phyloP scores from a whole-genome alignment of 2,797 vertebrate genomes.

The Falco biarmicus region DNA sequence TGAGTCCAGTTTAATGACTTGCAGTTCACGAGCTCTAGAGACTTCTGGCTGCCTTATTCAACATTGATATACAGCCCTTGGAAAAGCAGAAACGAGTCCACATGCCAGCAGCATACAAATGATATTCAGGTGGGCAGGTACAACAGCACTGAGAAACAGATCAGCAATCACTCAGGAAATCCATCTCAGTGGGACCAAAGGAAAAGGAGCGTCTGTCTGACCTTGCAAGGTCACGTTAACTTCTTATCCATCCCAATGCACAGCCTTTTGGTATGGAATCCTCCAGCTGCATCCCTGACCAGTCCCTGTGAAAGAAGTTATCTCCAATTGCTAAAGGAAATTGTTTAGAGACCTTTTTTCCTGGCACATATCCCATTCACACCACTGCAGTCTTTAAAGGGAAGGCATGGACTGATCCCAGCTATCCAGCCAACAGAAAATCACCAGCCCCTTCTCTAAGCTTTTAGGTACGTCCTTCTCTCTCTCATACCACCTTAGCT shows the following conservation, averaged over 20 bases:
- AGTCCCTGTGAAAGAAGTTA: not conserved
- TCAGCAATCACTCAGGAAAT: not conserved
- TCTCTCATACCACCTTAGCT: not conserved
- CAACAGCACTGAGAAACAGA: not conserved
- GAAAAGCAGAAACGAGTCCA: not conserved
- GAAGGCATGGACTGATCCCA: not conserved
- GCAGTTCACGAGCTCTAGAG: not conserved
- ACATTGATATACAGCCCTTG: not conserved
- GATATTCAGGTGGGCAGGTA: not conserved
- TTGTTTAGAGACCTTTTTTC: not conserved
- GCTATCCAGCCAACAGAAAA: not conserved
- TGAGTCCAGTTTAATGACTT: constrained; percentile 22
- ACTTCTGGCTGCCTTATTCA: not conserved
- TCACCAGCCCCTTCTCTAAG: not conserved
- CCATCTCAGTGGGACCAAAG: not conserved
- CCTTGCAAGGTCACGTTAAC: rapidly evolving
- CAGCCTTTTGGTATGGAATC: not conserved
- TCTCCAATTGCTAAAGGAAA: not conserved
- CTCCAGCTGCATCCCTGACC: not conserved
- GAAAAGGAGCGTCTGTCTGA: not conserved
- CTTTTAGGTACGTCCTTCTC: rapidly evolving
- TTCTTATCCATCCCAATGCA: not conserved
- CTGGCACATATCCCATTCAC: not conserved
- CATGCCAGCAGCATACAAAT: not conserved
- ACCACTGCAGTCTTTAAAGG: not conserved